These are phyloP conservation scores for Entomyzon cyanotis DNA, from an alignment of 2,113 vertebrate genomes.

Conservation along the genomic window DNA sequence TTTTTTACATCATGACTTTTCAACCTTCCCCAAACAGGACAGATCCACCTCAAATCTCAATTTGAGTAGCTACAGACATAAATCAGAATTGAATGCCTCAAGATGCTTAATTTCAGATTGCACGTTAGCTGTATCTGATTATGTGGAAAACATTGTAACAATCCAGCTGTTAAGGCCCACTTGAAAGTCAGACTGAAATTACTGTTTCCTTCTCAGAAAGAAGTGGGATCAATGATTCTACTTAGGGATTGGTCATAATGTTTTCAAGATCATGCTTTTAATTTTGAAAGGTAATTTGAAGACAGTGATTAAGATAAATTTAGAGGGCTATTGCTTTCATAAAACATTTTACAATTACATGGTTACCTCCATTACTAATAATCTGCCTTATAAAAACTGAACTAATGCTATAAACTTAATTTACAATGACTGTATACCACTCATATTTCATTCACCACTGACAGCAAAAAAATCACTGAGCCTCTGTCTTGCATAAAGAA, in stretches of 20 bases:
- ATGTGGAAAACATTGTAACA: neutral
- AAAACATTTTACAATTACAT: constrained; percentile 40
- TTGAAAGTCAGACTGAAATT: neutral
- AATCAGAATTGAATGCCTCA: neutral
- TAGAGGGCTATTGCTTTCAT: neutral
- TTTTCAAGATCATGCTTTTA: constrained; percentile 38
- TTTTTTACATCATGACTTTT: neutral
- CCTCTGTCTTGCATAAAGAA: constrained; percentile 19
- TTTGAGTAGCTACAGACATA: neutral
- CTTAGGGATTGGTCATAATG: neutral
- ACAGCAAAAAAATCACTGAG: constrained; percentile 11
- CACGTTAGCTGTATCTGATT: neutral
- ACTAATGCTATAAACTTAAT: constrained; percentile 51
- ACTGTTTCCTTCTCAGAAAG: neutral
- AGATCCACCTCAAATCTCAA: neutral
- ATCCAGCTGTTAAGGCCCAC: neutral
- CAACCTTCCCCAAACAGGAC: neutral
- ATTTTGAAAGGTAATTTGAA: constrained; percentile 48
- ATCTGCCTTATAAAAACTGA: constrained; percentile 38
- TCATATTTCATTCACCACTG: constrained; percentile 3
- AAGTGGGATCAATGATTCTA: neutral
- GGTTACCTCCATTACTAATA: constrained; percentile 35
- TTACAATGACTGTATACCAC: neutral
- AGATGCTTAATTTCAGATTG: neutral
- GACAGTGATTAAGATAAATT: constrained; percentile 30